Base-by-base conservation (phyloP, 2,797 vertebrate species). In the Lithobates pipiens region DNA sequence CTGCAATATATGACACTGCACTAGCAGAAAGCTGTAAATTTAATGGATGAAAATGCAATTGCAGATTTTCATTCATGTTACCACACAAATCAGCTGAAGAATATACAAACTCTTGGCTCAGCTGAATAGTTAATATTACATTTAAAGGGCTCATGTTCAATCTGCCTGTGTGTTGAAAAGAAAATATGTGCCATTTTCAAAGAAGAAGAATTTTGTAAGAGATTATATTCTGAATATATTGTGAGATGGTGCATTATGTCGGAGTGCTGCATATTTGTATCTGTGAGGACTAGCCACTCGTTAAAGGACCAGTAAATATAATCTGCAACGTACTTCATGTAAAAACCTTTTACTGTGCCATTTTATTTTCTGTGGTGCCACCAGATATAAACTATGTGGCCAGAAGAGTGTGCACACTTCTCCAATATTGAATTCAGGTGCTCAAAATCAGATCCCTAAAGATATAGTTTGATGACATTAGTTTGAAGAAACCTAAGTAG, bases 21-120 rank as follows among this genome's bases (percentile, higher is more conserved):
- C 36, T 32, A 78, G 77, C 36, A 78, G 67, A 34, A 68, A 78
- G 63, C 63, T 78, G 63, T 78, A 78, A 78, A 78, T 78, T 78
- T 68, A 29, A 78, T 77, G n/a, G 76, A 68, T 68, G 63, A 44
- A 78, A 78, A 78, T 68, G 36, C 32, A 78, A 78, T 78, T 78
- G 77, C 61, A 67, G 25, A 78, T 78, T 78, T 44, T 46, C 77
- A 68, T 78, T 78, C 63, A 78, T 27, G 39, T 68, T 68, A 68
- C 36, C 65, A 46, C 63, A 44, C 77, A 78, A 78, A 78, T 78
- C 63, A 78, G 77, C 36, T 18, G n/a, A 68, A 44, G 39, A 29
- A 44, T 78, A 68, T 68, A 78, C 39, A 68, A 63, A 44, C n/a
- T 44, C 16, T 46, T 57, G n/a, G 61, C n/a, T 39, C 27, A 44